Conservation (phyloP, 2,888 invertebrate species). For the Nephrotoma appendiculata region DNA sequence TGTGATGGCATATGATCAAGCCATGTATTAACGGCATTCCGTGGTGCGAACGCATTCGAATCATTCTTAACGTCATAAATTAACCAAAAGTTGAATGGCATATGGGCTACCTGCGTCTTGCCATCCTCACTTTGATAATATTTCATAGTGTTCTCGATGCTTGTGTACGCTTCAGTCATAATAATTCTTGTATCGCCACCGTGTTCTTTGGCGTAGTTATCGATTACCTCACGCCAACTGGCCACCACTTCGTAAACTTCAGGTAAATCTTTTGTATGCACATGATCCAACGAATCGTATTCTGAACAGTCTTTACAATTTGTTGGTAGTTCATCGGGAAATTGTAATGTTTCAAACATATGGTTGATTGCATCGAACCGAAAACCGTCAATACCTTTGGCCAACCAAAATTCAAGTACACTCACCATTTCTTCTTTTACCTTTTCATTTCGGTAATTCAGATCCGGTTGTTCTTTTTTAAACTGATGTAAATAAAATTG, state of each 20-base stretch:
- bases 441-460: slow-evolving; percentile 58
- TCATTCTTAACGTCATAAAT: slow-evolving; percentile 33
- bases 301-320: slow-evolving; percentile 32
- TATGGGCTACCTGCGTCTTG: slow-evolving; percentile 32
- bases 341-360: slow-evolving; percentile 42
- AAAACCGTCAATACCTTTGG: slow-evolving; percentile 74
- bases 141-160: slow-evolving; percentile 35
- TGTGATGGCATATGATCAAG: slow-evolving; percentile 37
- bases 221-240: slow-evolving; percentile 41
- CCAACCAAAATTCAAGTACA: slow-evolving; percentile 60
- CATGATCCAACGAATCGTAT: slow-evolving; percentile 43
- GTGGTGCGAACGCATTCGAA: slow-evolving; percentile 36
- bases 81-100: slow-evolving; percentile 45
- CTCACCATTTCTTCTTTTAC: slow-evolving; percentile 54
- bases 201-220: slow-evolving; percentile 22
- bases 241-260: slow-evolving; percentile 35
- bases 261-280: slow-evolving; percentile 43
- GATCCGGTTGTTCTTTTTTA: slow-evolving; percentile 56
- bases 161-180: slow-evolving; percentile 41
- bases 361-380: slow-evolving; percentile 63
- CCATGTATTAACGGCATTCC: slow-evolving; percentile 36
- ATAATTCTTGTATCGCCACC: slow-evolving; percentile 25
- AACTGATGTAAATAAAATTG: slow-evolving; percentile 76
- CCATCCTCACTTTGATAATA: slow-evolving; percentile 36
- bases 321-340: slow-evolving; percentile 41